phyloP scores from a whole-genome alignment of 2,888 invertebrate genomes.

The Deilephila elpenor region DNA sequence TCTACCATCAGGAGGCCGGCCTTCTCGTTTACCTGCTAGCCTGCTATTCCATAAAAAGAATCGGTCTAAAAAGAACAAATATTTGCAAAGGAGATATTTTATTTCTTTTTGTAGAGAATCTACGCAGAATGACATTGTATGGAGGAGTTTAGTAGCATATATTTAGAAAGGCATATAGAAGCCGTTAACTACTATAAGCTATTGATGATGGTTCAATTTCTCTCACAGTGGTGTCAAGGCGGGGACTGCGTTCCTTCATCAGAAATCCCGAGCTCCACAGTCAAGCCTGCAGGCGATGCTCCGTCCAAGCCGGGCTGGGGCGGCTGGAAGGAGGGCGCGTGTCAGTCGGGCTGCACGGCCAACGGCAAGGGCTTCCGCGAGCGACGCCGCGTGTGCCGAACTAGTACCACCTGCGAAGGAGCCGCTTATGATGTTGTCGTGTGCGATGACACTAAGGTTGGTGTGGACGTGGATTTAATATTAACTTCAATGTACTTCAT shows the following conservation, averaged over 20 bases:
- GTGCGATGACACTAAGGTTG: conserved; percentile 87
- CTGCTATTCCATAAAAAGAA: too few relatives aligned
- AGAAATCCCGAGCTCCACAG: conserved; percentile 46
- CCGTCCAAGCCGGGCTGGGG: conserved; percentile 87
- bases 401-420: conserved; percentile 80
- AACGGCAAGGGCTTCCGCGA: conserved; percentile 86
- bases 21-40: too few relatives aligned
- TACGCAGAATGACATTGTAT: too few relatives aligned
- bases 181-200: neutral
- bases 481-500: too few relatives aligned
- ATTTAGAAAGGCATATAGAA: neutral
- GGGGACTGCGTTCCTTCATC: conserved; percentile 85
- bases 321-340: conserved; percentile 85
- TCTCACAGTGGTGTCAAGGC: conserved; percentile 87
- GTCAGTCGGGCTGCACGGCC: conserved; percentile 87
- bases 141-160: too few relatives aligned
- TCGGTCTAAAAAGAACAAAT: too few relatives aligned
- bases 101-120: too few relatives aligned
- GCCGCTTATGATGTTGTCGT: conserved; percentile 86
- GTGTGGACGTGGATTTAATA: neutral
- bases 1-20: too few relatives aligned
- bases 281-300: conserved; percentile 74
- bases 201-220: neutral
- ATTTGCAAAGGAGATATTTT: too few relatives aligned
- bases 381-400: conserved; percentile 83